These are phyloP conservation scores for Calyptomena viridis DNA, from an alignment of 2,113 vertebrate genomes.

Conservation along the genomic window DNA sequence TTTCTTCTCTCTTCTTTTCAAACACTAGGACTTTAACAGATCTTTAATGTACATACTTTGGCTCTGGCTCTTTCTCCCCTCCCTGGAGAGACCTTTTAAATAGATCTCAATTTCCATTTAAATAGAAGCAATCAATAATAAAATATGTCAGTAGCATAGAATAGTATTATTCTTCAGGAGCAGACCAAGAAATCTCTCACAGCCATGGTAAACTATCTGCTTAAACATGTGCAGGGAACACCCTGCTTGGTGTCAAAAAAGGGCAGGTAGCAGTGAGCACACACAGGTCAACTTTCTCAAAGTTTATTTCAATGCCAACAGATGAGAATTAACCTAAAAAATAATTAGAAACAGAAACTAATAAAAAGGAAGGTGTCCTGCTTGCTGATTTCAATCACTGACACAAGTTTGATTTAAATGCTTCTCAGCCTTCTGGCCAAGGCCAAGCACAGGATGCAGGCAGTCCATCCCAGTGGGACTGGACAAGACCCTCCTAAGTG, in stretches of 20 bases:
- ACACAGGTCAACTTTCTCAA: neutral
- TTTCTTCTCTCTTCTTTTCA: neutral
- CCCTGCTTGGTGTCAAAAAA: neutral
- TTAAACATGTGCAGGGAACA: neutral
- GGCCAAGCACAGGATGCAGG: neutral
- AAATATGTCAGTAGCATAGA: neutral
- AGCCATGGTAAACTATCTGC: neutral
- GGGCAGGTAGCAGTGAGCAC: neutral
- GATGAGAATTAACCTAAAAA: neutral
- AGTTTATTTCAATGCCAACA: neutral
- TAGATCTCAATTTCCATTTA: neutral
- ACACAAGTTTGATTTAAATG: neutral
- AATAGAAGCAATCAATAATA: conserved; percentile 14
- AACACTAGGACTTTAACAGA: neutral
- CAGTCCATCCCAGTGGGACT: fast-evolving
- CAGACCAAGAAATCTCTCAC: neutral
- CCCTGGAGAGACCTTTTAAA: neutral
- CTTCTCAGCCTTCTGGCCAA: neutral
- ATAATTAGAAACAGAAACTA: neutral
- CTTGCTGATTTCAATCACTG: neutral
- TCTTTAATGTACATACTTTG: neutral
- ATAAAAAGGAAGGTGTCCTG: neutral
- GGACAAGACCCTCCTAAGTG: neutral
- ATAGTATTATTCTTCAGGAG: neutral
- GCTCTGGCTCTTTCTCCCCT: neutral